Evolutionary conservation across 2,797 vertebrate species (phyloP).

Genomic region (Hippoglossus hippoglossus): DNA sequence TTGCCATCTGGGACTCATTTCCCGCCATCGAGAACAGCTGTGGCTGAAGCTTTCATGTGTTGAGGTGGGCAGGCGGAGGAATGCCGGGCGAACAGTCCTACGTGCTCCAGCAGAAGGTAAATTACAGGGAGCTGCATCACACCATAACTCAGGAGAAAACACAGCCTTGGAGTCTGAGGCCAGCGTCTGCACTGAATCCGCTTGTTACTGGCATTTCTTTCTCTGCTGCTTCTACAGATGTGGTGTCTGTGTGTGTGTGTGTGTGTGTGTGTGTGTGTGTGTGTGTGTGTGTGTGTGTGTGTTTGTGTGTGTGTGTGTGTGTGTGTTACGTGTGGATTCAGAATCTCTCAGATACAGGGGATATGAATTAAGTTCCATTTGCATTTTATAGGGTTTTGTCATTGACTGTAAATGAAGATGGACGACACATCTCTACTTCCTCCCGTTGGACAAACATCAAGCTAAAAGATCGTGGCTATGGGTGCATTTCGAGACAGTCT

Average conservation of each 20-base stretch:
- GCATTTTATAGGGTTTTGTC: neutral
- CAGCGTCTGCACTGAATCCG: slow-evolving; percentile 39
- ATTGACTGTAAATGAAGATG: no score
- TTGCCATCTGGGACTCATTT: slow-evolving; percentile 81
- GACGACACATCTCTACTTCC: no score
- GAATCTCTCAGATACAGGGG: neutral
- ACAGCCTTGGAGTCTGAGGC: slow-evolving; percentile 64
- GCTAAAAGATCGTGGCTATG: no score
- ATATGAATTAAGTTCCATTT: neutral
- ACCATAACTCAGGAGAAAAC: slow-evolving; percentile 72
- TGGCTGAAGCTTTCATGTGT: slow-evolving; percentile 81
- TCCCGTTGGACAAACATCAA: no score
- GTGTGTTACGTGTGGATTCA: neutral
- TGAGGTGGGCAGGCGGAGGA: slow-evolving; percentile 72
- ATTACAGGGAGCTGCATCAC: slow-evolving; percentile 77
- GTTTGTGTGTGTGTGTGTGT: neutral
- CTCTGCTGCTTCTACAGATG: slow-evolving; percentile 47
- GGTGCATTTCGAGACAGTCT: no score
- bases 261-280: neutral
- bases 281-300: no score
- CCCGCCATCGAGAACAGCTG: slow-evolving; percentile 79
- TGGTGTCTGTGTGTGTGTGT: slow-evolving; percentile 11
- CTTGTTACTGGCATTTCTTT: slow-evolving; percentile 55
- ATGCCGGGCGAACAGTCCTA: slow-evolving; percentile 69
- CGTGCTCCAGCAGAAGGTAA: slow-evolving; percentile 74